Conservation (phyloP, 2,888 invertebrate species). For the Phasia obesa region DNA sequence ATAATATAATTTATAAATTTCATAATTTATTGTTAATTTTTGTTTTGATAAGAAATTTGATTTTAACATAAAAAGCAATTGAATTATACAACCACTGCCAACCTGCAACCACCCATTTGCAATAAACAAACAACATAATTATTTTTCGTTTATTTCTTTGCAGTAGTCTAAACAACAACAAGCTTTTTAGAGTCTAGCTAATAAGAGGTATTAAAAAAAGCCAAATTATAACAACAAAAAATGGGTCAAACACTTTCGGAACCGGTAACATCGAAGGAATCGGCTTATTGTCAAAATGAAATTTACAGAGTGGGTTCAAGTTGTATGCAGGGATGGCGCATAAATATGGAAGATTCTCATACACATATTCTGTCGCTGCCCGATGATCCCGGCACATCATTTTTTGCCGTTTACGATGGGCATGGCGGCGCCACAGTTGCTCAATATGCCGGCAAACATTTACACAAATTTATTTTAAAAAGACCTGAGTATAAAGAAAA, state of each 20-base stretch:
- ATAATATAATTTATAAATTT: constrained; percentile 3
- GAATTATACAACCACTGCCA: not conserved
- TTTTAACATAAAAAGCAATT: constrained; percentile 16
- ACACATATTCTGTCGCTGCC: constrained; percentile 96
- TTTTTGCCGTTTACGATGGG: constrained; percentile 95
- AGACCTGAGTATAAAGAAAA: constrained; percentile 92
- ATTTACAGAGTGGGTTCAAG: constrained; percentile 92
- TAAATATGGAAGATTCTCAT: constrained; percentile 99
- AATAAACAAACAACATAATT: not conserved
- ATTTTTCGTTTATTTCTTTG: not conserved
- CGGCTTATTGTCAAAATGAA: constrained; percentile 90
- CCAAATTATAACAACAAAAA: constrained; percentile 44
- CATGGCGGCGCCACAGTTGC: constrained; percentile 92
- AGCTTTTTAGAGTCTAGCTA: constrained; percentile 1
- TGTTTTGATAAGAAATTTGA: constrained; percentile 37
- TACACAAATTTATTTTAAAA: constrained; percentile 95
- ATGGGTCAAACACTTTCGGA: constrained; percentile 99
- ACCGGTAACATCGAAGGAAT: constrained; percentile 95
- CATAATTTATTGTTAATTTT: not conserved
- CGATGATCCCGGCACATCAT: constrained; percentile 95
- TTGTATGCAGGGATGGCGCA: constrained; percentile 99
- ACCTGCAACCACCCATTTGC: too few species aligned
- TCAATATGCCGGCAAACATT: constrained; percentile 96
- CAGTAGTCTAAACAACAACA: constrained; percentile 6
- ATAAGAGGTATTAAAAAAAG: not conserved